A percentile compares a stretch with the other conserved stretches of the same genome.
phyloP scores from a whole-genome alignment of 2,113 vertebrate genomes.

The Kryptolebias marmoratus region DNA sequence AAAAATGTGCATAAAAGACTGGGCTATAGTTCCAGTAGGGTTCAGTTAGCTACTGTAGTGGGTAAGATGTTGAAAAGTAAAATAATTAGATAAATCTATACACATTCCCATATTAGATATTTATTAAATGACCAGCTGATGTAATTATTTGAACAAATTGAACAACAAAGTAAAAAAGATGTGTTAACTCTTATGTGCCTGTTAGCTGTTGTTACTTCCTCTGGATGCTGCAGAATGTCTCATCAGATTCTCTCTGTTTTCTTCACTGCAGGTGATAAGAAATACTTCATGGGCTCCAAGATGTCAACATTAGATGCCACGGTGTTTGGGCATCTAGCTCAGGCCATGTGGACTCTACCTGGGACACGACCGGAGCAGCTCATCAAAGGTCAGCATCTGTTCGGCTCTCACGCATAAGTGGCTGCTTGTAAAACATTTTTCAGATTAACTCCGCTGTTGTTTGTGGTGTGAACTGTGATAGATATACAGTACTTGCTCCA shows the following conservation, averaged over 20 bases:
- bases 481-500: too few species aligned
- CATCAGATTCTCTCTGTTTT: neutral
- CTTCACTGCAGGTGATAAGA: conserved; percentile 89
- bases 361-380: conserved; percentile 93
- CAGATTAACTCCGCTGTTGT: neutral
- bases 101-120: too few species aligned
- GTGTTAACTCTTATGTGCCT: neutral
- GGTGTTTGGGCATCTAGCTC: conserved; percentile 94
- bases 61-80: too few species aligned
- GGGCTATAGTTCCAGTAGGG: too few species aligned
- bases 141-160: too few species aligned
- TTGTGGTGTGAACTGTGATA: too few species aligned
- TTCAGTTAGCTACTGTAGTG: too few species aligned
- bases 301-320: conserved; percentile 94
- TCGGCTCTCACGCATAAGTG: too few species aligned
- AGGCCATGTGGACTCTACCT: conserved; percentile 97
- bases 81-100: too few species aligned
- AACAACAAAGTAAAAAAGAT: too few species aligned
- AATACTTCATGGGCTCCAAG: conserved; percentile 96
- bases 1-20: too few species aligned
- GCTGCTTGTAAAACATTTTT: neutral
- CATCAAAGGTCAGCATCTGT: conserved; percentile 88
- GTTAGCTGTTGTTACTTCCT: neutral
- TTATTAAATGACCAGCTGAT: too few species aligned
- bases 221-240: neutral